A percentile compares a stretch with the other conserved stretches of the same genome.
These are phyloP conservation scores for Spilarctia lutea DNA, from an alignment of 2,888 invertebrate genomes.

Conservation along the genomic window DNA sequence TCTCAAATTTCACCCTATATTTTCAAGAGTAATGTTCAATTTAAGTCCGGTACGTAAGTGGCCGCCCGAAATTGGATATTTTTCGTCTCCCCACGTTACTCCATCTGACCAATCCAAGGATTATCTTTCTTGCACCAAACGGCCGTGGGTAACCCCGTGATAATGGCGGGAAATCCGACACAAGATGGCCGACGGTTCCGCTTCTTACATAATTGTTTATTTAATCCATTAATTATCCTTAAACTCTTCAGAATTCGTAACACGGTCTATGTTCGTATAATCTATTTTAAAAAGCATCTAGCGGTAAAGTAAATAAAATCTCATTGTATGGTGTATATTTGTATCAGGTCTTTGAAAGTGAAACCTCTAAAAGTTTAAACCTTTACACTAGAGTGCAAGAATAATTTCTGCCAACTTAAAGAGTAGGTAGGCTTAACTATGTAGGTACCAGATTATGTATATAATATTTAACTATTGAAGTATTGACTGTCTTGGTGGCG, in stretches of 20 bases:
- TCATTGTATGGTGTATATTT: neutral
- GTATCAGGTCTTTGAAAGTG: neutral
- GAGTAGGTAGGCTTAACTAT: neutral
- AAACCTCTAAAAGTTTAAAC: neutral
- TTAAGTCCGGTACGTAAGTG: constrained; percentile 39
- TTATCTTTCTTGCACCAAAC: constrained; percentile 71
- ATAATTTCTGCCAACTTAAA: no score
- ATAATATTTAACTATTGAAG: neutral
- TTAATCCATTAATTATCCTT: constrained; percentile 52
- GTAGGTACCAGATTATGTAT: neutral
- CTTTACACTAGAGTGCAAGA: neutral
- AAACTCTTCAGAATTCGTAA: neutral
- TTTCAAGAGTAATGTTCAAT: constrained; percentile 36
- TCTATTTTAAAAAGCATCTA: neutral
- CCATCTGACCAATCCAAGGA: constrained; percentile 72
- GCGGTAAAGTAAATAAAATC: neutral
- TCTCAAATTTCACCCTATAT: constrained; percentile 23
- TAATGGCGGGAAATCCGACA: constrained; percentile 68
- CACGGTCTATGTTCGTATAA: neutral
- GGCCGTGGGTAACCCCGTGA: constrained; percentile 51
- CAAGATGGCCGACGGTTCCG: constrained; percentile 72
- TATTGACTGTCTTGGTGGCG: no score
- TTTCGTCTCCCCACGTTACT: constrained; percentile 54
- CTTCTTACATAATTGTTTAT: constrained; percentile 62
- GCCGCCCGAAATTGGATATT: constrained; percentile 61